phyloP scores from a whole-genome alignment of 2,113 vertebrate genomes.

The Mystacornis crossleyi region DNA sequence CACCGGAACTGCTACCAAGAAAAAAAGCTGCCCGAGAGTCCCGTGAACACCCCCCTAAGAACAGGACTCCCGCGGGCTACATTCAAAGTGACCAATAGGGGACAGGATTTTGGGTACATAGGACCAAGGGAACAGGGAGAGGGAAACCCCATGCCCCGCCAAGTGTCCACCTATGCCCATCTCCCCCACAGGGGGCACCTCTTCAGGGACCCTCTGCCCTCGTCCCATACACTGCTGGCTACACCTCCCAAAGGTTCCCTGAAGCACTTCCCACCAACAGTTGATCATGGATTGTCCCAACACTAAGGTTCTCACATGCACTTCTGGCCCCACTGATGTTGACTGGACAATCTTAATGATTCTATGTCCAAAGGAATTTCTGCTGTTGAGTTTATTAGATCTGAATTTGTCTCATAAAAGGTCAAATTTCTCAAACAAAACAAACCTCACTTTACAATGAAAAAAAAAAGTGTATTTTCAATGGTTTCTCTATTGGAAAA shows the following conservation, averaged over 20 bases:
- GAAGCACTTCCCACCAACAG: not conserved
- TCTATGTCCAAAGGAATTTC: not conserved
- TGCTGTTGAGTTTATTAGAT: not conserved
- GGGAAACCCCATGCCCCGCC: too few relatives aligned
- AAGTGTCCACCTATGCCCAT: too few relatives aligned
- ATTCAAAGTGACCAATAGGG: too few relatives aligned
- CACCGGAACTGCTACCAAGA: too few relatives aligned
- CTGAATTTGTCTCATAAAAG: not conserved
- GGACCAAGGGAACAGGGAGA: too few relatives aligned
- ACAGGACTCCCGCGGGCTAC: too few relatives aligned
- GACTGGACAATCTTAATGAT: not conserved
- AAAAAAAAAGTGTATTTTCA: not conserved
- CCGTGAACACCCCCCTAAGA: too few relatives aligned
- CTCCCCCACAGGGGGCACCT: too few relatives aligned
- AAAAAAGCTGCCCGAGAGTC: too few relatives aligned
- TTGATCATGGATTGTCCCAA: not conserved
- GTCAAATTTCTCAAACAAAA: not conserved
- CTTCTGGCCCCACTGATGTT: not conserved
- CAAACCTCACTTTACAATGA: not conserved
- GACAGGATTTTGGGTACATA: too few relatives aligned
- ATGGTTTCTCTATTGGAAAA: not conserved
- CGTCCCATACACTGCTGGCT: not conserved
- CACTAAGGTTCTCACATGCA: accelerated
- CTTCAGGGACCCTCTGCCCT: not conserved
- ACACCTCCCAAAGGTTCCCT: not conserved